phyloP scores from a whole-genome alignment of 1,140 invertebrate species.

The Pseudachorutes palmiensis region DNA sequence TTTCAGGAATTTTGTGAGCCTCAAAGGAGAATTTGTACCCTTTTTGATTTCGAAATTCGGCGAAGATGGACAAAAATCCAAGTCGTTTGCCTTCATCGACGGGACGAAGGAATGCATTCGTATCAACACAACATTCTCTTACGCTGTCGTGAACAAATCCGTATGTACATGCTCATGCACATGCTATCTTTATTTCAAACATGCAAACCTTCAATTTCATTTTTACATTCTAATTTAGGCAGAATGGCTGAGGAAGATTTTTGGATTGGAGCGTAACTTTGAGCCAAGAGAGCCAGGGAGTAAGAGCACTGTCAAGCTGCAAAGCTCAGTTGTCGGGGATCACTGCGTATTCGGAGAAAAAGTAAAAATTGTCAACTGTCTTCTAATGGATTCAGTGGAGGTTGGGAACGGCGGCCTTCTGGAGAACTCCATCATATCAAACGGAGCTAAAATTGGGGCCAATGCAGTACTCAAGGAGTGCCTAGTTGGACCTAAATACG shows the following conservation, averaged over 20 bases:
- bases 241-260: conserved; percentile 28
- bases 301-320: conserved; percentile 17
- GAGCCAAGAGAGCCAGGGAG: neutral
- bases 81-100: conserved; percentile 18
- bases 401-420: conserved; percentile 43
- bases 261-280: neutral
- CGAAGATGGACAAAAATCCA: neutral
- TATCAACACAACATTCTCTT: conserved; percentile 25
- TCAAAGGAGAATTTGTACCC: conserved; percentile 37
- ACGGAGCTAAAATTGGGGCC: neutral
- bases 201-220: neutral
- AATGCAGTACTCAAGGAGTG: conserved; percentile 20
- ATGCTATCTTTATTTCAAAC: neutral
- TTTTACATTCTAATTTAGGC: conserved; percentile 24
- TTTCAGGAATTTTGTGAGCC: conserved; percentile 24
- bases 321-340: conserved; percentile 44
- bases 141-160: conserved; percentile 28
- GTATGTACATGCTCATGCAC: neutral
- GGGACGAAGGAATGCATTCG: conserved; percentile 16
- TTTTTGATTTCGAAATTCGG: conserved; percentile 27
- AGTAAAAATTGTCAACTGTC: conserved; percentile 46
- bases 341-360: conserved; percentile 47
- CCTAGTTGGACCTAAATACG: conserved; percentile 16
- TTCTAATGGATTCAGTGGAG: conserved; percentile 47
- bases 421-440: conserved; percentile 31